Evolutionary conservation across 2,113 vertebrate species (phyloP), one percentile per base, ranked within the genome.

Genomic region (Phocoena sinus): DNA sequence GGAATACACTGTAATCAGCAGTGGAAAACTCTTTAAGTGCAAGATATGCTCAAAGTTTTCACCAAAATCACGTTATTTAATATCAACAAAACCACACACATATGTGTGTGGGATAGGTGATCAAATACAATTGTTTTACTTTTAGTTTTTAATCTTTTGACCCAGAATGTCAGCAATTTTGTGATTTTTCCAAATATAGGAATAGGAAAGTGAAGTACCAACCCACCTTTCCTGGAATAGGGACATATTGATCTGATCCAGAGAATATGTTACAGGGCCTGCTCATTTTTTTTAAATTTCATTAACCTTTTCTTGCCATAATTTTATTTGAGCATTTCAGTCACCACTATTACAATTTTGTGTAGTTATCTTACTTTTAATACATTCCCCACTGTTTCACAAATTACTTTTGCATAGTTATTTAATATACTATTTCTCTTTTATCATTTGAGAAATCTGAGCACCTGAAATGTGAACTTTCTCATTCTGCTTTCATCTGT

Each of bases 41-140:
- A 98, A 97, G 97, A 98, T 97, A 97, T 82, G 97, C 79, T 98
- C 92, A 98, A 98, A 89, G 96, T 97, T 98, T 98, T 98, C 89
- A 96, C 86, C 97, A 97, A 98, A 98, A 98, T 96, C 95, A 98
- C 98, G 95, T 98, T 70, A 80, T 97, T 98, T 98, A 98, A 97
- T 97, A 98, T 98, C 96, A 98, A 98, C 97, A 98, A 94, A 97
- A 97, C 93, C 96, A 84, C 96, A 97, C 68, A 71, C 95, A 74
- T 92, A 96, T 97, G 89, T 95, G 94, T 89, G 1, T 60, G 36
- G 62, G 23, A 38, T 36, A 93, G 15, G 47, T 84, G 28, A n/a
- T 65, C n/a, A 83, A 38, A 74, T 71, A 80, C 74, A 91, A 62
- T 76, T 96, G 12, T 83, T 90, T 77, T 89, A 58, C 12, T 80